Evolutionary conservation across 2,888 invertebrate genomes (phyloP).

Genomic region (Apamea crenata): DNA sequence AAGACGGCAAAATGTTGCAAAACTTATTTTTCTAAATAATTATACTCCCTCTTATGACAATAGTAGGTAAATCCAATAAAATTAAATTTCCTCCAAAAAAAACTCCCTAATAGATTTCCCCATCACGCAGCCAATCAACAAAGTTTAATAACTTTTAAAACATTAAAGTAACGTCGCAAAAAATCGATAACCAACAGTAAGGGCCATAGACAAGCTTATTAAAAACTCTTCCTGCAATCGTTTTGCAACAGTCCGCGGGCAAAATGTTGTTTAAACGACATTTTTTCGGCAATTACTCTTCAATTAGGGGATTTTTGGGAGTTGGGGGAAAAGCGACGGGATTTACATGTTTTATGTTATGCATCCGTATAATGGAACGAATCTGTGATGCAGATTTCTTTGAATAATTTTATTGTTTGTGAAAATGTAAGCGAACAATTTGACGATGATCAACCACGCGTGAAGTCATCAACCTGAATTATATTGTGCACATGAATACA

Average conservation of each 20-base stretch:
- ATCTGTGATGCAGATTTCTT: constrained; percentile 53
- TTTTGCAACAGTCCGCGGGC: constrained; percentile 51
- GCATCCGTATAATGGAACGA: constrained; percentile 45
- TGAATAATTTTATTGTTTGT: constrained; percentile 37
- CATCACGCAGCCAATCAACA: constrained; percentile 42
- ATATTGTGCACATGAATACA: not conserved
- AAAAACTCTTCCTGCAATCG: constrained; percentile 55
- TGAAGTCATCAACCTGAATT: constrained; percentile 2
- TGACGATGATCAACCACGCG: constrained; percentile 23
- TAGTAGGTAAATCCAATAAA: constrained; percentile 20
- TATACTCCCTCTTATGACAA: not conserved
- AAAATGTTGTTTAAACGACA: constrained; percentile 60
- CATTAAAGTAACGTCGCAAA: constrained; percentile 34
- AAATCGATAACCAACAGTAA: constrained; percentile 52
- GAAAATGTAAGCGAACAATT: constrained; percentile 21
- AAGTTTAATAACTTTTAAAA: constrained; percentile 52
- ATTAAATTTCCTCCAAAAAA: constrained; percentile 10
- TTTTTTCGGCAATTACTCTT: constrained; percentile 69
- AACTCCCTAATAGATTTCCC: constrained; percentile 5
- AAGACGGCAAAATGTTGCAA: not conserved
- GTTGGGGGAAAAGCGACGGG: constrained; percentile 37
- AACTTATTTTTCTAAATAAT: constrained; percentile 3
- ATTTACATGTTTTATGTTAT: constrained; percentile 64
- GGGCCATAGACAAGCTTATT: constrained; percentile 59
- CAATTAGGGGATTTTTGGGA: constrained; percentile 62